These are phyloP conservation scores for Petrocephalus sullivani DNA, from an alignment of 2,797 vertebrate species.

Conservation along the genomic window DNA sequence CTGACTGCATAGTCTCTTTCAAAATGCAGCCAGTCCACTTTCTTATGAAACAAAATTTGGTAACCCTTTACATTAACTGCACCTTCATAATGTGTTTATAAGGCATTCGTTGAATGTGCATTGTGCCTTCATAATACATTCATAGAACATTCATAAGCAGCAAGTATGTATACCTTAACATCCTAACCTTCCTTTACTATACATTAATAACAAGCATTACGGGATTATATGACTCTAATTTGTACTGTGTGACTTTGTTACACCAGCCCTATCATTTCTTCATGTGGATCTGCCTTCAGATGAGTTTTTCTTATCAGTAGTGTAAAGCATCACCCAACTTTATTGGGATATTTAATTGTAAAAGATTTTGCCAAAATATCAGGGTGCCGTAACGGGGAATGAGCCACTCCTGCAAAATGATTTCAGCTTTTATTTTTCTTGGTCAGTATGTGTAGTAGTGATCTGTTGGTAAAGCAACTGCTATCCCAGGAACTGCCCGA, in stretches of 20 bases:
- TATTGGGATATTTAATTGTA: not conserved
- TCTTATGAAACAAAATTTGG: not conserved
- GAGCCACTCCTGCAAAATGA: conserved; percentile 36
- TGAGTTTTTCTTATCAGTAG: not conserved
- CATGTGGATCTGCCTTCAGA: not conserved
- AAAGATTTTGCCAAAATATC: conserved; percentile 29
- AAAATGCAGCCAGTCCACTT: not conserved
- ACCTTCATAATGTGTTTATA: not conserved
- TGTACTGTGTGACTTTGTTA: not conserved
- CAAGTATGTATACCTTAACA: not conserved
- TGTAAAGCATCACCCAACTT: not conserved
- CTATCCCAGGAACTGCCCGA: conserved; percentile 19
- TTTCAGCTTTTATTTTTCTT: conserved; percentile 23
- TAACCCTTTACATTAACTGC: not conserved
- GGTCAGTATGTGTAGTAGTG: conserved; percentile 17
- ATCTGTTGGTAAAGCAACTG: conserved; percentile 31
- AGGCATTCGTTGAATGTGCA: not conserved
- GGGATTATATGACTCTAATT: not conserved
- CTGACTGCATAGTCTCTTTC: not conserved
- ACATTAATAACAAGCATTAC: not conserved
- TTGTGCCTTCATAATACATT: not conserved
- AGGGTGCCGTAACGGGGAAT: conserved; percentile 27
- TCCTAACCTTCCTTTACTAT: not conserved
- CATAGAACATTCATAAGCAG: not conserved
- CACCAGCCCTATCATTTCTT: not conserved